Conservation (phyloP, 2,113 vertebrate genomes). For the Pholis gunnellus region DNA sequence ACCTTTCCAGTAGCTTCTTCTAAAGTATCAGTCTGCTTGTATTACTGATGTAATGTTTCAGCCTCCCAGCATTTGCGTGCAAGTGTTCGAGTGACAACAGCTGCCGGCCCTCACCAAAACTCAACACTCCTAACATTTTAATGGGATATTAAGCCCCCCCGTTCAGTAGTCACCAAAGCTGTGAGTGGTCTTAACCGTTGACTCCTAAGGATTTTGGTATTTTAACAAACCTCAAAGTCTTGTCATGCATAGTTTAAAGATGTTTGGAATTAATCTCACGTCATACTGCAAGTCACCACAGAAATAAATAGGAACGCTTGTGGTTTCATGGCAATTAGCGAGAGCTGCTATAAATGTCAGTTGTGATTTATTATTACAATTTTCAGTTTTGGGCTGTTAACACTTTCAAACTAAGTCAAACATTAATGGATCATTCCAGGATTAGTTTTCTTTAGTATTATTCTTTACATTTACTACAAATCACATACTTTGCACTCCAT, state of each 20-base stretch:
- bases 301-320: conserved; percentile 35
- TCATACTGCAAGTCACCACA: background rate
- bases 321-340: conserved; percentile 12
- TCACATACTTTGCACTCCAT: background rate
- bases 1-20: conserved; percentile 39
- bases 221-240: conserved; percentile 57
- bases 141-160: conserved; percentile 44
- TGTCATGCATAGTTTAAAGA: conserved; percentile 10
- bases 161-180: conserved; percentile 41
- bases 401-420: background rate
- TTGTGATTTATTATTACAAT: conserved; percentile 11
- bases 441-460: background rate
- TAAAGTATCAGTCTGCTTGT: conserved; percentile 31
- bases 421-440: background rate
- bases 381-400: conserved; percentile 4
- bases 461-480: conserved; percentile 1
- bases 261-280: conserved; percentile 38
- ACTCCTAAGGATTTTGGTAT: conserved; percentile 45
- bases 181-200: conserved; percentile 17
- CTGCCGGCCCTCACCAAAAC: conserved; percentile 59
- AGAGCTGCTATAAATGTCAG: conserved; percentile 19
- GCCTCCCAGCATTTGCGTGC: conserved; percentile 24
- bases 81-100: conserved; percentile 63
- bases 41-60: conserved; percentile 42
- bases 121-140: conserved; percentile 49